phyloP scores from a whole-genome alignment of 1,140 invertebrate species.

The Anastatus disparis region DNA sequence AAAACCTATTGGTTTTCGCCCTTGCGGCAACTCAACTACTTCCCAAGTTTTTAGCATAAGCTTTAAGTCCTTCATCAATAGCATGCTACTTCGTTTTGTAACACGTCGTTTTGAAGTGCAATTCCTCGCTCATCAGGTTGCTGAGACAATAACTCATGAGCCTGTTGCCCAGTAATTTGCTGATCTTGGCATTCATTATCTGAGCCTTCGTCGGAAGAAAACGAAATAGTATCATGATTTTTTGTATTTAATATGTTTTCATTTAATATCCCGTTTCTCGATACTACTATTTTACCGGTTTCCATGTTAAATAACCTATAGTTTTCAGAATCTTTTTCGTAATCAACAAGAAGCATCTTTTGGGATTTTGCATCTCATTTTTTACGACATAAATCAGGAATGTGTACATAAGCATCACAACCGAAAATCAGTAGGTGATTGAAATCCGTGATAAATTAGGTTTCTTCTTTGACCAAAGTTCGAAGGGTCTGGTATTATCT shows the following conservation, averaged over 20 bases:
- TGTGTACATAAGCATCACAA: constrained; percentile 47
- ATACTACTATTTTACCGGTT: constrained; percentile 28
- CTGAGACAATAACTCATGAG: neutral
- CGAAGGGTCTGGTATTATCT: constrained; percentile 36
- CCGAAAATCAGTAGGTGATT: constrained; percentile 51
- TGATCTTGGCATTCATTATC: neutral
- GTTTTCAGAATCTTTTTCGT: constrained; percentile 40
- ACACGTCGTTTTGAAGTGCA: constrained; percentile 41
- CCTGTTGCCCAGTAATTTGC: neutral
- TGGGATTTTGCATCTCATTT: constrained; percentile 47
- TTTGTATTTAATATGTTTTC: neutral
- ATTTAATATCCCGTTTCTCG: constrained; percentile 26
- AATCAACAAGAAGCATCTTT: constrained; percentile 39
- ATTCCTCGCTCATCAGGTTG: constrained; percentile 8
- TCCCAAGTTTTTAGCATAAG: constrained; percentile 44
- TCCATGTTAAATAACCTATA: constrained; percentile 29
- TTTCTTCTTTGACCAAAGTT: constrained; percentile 47
- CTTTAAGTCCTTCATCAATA: constrained; percentile 45
- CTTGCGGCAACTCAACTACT: constrained; percentile 21
- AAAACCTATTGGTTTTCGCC: constrained; percentile 51
- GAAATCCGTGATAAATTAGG: constrained; percentile 46
- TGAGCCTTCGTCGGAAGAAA: neutral
- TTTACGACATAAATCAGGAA: constrained; percentile 44
- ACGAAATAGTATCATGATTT: neutral
- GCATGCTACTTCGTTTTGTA: constrained; percentile 37